A percentile compares a stretch with the other conserved stretches of the same genome.
phyloP scores from a whole-genome alignment of 1,140 invertebrate species.

The Hyles euphorbiae region DNA sequence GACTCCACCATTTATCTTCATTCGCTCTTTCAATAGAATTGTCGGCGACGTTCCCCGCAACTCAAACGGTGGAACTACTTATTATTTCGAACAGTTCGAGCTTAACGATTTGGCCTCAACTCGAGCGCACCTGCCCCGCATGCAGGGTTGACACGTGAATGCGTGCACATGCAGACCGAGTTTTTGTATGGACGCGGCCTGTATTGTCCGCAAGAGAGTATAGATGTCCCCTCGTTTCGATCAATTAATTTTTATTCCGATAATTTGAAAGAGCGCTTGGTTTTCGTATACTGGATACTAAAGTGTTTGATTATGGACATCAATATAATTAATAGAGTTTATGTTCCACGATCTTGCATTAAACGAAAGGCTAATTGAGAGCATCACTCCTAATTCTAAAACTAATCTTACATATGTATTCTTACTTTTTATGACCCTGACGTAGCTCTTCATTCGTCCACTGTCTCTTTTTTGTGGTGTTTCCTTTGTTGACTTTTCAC shows the following conservation, averaged over 20 bases:
- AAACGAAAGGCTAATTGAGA: too few relatives aligned
- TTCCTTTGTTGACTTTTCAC: too few relatives aligned
- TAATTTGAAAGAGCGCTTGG: too few relatives aligned
- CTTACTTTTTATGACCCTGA: too few relatives aligned
- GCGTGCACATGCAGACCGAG: not conserved
- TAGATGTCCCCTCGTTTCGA: not conserved
- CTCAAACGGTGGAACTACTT: constrained; percentile 64
- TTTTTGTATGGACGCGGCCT: not conserved
- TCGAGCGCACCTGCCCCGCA: constrained; percentile 46
- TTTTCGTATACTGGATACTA: too few relatives aligned
- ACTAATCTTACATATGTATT: too few relatives aligned
- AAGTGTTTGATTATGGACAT: too few relatives aligned
- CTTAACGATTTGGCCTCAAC: constrained; percentile 60
- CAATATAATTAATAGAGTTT: too few relatives aligned
- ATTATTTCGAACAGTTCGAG: constrained; percentile 66
- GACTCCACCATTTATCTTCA: constrained; percentile 68
- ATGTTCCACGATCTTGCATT: too few relatives aligned
- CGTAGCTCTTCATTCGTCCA: too few relatives aligned
- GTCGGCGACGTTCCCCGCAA: constrained; percentile 65
- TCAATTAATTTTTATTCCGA: not conserved
- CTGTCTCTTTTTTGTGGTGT: too few relatives aligned
- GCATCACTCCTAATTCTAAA: too few relatives aligned
- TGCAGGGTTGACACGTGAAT: not conserved
- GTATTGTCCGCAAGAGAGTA: not conserved
- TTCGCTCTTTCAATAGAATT: constrained; percentile 70